Evolutionary conservation across 2,888 invertebrate genomes (phyloP).

Genomic region (Agrochola lota): DNA sequence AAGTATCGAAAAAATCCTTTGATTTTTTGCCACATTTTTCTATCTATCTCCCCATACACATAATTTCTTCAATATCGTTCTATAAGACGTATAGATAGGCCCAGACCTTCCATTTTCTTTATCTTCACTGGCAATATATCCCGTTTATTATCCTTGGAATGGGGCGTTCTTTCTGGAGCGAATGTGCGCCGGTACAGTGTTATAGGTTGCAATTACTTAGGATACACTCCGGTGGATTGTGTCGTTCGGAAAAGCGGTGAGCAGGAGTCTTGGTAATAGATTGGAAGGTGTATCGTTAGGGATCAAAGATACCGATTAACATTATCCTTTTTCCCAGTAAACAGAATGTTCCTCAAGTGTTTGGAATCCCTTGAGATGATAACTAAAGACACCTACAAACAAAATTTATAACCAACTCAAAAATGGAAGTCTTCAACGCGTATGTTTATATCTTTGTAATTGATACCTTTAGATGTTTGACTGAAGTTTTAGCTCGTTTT

Average conservation of each 20-base stretch:
- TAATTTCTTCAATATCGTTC: conserved; percentile 20
- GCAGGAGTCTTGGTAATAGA: conserved; percentile 8
- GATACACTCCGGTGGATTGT: conserved; percentile 50
- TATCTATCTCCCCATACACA: neutral
- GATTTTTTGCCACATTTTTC: neutral
- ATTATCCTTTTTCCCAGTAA: neutral
- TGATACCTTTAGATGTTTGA: neutral
- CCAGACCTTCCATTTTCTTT: conserved; percentile 44
- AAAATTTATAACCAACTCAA: neutral
- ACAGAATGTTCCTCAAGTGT: neutral
- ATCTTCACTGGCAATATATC: conserved; percentile 53
- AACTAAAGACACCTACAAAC: too few relatives aligned
- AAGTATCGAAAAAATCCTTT: neutral
- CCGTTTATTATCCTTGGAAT: conserved; percentile 58
- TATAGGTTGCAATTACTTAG: conserved; percentile 63
- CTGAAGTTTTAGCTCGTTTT: neutral
- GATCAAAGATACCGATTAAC: conserved; percentile 2
- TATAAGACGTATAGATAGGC: conserved; percentile 29
- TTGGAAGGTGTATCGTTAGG: neutral
- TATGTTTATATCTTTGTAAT: neutral
- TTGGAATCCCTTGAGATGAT: neutral
- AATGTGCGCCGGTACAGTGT: conserved; percentile 57
- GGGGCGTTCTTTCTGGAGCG: conserved; percentile 55
- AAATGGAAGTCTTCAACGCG: neutral
- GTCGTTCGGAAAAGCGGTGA: conserved; percentile 17